These are phyloP conservation scores for Danio choprae DNA, from an alignment of 2,797 vertebrate genomes.

Conservation along the genomic window DNA sequence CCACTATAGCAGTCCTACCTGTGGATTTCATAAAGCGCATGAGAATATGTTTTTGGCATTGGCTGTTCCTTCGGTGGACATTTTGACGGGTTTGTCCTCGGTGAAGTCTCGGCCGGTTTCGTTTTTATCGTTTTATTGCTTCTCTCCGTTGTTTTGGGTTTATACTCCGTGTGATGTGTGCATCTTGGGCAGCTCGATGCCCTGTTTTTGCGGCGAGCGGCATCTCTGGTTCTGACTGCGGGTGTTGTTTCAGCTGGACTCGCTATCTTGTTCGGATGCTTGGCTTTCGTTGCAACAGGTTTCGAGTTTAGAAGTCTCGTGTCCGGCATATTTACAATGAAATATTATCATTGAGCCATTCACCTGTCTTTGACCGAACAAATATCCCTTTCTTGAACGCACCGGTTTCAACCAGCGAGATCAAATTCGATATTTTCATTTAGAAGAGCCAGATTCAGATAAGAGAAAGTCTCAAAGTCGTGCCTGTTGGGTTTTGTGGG, in stretches of 20 bases:
- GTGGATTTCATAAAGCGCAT: slow-evolving; percentile 21
- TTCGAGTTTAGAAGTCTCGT: slow-evolving; percentile 59
- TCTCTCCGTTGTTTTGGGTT: slow-evolving; percentile 10
- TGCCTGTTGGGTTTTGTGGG: slow-evolving; percentile 9
- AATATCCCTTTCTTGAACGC: background rate
- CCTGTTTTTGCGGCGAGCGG: slow-evolving; percentile 58
- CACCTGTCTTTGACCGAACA: background rate
- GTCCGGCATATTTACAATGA: slow-evolving; percentile 59
- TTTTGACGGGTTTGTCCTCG: slow-evolving; percentile 28
- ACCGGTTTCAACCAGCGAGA: background rate
- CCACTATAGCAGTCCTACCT: slow-evolving; percentile 57
- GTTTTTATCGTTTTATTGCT: slow-evolving; percentile 30
- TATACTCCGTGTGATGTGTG: slow-evolving; percentile 39
- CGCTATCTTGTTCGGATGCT: slow-evolving; percentile 11
- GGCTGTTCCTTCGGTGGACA: slow-evolving; percentile 29
- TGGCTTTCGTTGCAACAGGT: slow-evolving; percentile 39
- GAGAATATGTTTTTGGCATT: background rate
- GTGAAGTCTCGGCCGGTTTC: slow-evolving; percentile 57
- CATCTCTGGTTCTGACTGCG: slow-evolving; percentile 16
- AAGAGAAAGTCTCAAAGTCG: background rate
- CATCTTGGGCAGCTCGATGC: slow-evolving; percentile 64
- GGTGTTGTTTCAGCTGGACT: slow-evolving; percentile 41
- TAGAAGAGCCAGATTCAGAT: background rate
- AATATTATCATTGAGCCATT: background rate
- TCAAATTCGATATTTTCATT: background rate